A percentile compares a stretch with the other conserved stretches of the same genome.
These are phyloP conservation scores for Lethenteron reissneri DNA, from an alignment of 2,113 vertebrate genomes.

Conservation along the genomic window DNA sequence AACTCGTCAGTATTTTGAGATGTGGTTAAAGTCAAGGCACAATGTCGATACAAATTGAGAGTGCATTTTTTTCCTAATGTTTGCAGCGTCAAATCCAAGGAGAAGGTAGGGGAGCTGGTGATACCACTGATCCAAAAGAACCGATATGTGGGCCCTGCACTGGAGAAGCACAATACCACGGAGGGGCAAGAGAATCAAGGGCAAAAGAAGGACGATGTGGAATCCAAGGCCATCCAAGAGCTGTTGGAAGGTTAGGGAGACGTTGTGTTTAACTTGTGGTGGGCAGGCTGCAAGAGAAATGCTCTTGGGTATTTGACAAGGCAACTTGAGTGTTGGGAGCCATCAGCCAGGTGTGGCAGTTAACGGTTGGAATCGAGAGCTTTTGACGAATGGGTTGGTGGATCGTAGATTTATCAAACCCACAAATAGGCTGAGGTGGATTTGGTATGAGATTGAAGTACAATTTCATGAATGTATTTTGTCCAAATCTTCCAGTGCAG, in stretches of 20 bases:
- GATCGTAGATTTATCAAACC: neutral
- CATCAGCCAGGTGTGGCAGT: too few relatives aligned
- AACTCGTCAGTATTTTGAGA: neutral
- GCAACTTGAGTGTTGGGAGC: neutral
- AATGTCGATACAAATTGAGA: neutral
- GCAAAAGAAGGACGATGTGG: constrained; percentile 22
- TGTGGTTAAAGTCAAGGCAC: neutral
- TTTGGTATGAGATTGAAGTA: neutral
- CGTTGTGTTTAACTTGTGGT: neutral
- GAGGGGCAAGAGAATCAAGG: constrained; percentile 8
- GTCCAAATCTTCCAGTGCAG: too few relatives aligned
- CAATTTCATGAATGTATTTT: too few relatives aligned
- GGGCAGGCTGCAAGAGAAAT: neutral
- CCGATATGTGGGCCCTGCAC: constrained; percentile 25
- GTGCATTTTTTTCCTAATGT: neutral
- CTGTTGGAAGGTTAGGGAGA: constrained; percentile 37
- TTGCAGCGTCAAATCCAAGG: constrained; percentile 28
- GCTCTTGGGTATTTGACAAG: neutral
- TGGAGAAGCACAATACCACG: neutral
- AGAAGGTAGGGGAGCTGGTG: constrained; percentile 36
- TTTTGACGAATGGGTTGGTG: neutral
- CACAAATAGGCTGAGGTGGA: neutral
- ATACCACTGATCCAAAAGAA: constrained; percentile 56
- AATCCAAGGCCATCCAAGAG: constrained; percentile 52
- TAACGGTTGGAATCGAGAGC: neutral